Conservation (phyloP, 2,113 vertebrate genomes). For the Anseranas semipalmata region DNA sequence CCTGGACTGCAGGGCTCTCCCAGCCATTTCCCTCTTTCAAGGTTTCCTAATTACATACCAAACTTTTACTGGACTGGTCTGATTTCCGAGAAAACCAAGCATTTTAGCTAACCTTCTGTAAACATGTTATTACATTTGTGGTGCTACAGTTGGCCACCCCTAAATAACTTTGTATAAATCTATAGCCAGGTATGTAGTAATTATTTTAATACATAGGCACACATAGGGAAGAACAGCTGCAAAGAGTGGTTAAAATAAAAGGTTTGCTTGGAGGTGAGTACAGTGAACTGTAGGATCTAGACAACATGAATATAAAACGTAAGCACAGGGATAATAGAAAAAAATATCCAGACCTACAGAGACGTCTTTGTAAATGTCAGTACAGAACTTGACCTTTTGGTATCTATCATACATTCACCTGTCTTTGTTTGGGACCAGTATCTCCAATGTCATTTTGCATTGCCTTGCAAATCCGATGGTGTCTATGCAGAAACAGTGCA, state of each 20-base stretch:
- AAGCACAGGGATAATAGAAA: slow-evolving; percentile 49
- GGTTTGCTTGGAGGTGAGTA: neutral
- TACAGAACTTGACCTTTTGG: slow-evolving; percentile 58
- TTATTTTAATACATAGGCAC: neutral
- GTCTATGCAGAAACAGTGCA: neutral
- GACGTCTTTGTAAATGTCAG: slow-evolving; percentile 61
- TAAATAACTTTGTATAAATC: neutral
- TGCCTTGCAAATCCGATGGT: neutral
- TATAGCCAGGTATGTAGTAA: neutral
- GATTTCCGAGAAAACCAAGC: neutral
- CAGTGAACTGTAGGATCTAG: neutral
- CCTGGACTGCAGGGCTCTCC: neutral
- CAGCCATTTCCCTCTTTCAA: neutral
- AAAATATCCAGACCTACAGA: slow-evolving; percentile 57
- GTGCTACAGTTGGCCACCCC: neutral
- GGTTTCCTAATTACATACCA: neutral
- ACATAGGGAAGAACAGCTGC: neutral
- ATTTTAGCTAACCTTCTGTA: neutral
- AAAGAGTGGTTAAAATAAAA: neutral
- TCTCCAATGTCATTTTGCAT: slow-evolving; percentile 31
- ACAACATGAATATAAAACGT: slow-evolving; percentile 46
- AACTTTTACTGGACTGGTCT: neutral
- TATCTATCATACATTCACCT: slow-evolving; percentile 52
- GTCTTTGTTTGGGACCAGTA: slow-evolving; percentile 30
- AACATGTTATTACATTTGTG: neutral